phyloP scores from a whole-genome alignment of 2,888 invertebrate genomes.

The Dicyrtoma fusca region DNA sequence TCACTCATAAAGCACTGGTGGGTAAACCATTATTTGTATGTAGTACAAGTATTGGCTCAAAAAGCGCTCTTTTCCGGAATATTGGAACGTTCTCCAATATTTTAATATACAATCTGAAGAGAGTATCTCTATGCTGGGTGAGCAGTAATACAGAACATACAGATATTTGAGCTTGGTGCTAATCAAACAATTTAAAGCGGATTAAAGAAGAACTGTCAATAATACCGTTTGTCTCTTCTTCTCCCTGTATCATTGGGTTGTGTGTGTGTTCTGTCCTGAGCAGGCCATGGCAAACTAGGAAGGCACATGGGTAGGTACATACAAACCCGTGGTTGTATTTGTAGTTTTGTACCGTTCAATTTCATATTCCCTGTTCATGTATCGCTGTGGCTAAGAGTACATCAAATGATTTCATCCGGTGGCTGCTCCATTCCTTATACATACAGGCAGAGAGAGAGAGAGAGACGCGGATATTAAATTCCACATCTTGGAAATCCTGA shows the following conservation, averaged over 20 bases:
- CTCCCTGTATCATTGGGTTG: constrained; percentile 13
- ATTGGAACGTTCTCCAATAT: too few species aligned
- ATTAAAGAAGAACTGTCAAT: constrained; percentile 33
- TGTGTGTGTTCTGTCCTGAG: neutral
- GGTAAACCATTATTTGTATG: too few species aligned
- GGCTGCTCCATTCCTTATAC: too few species aligned
- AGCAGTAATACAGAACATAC: neutral
- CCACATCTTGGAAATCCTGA: constrained; percentile 39
- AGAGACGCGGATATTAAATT: constrained; percentile 37
- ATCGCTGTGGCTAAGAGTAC: neutral
- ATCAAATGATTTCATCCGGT: constrained; percentile 19
- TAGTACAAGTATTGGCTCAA: too few species aligned
- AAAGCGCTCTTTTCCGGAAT: too few species aligned
- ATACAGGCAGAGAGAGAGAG: too few species aligned
- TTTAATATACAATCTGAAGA: too few species aligned
- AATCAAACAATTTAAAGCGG: constrained; percentile 45
- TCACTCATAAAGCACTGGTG: too few species aligned
- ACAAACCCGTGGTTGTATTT: too few species aligned
- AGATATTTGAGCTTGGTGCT: constrained; percentile 22
- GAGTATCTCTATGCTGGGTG: too few species aligned
- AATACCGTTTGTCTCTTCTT: constrained; percentile 6
- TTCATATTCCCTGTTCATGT: too few species aligned
- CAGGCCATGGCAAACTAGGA: too few species aligned
- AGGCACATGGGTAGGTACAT: neutral
- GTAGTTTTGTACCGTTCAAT: neutral